Base-by-base conservation (phyloP, 92 coral and sea anemone genomes). In the Phenganax marumi region DNA sequence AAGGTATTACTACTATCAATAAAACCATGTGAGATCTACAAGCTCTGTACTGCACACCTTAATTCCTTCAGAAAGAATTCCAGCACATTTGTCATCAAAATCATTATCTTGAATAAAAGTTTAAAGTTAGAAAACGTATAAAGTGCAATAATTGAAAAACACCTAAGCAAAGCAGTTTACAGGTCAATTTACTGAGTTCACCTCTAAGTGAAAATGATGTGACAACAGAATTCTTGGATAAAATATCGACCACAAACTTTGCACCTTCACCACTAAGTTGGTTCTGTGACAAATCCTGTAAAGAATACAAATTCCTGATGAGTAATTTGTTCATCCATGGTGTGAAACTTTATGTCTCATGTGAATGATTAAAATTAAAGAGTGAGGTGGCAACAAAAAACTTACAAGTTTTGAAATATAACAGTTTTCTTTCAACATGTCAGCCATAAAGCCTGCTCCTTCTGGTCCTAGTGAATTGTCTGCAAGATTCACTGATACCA, bases 351-450 rank as follows among this genome's bases (percentile, higher is more conserved):
- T 4, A 7, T 2, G 49, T 12, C 8, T 7, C 47, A 68, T 68
- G 7, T 43, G n/a, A 24, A 2, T 9, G 57, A 10, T 19, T 0
- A n/a, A 53, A 39, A 19, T 22, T 2, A 6, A 56, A 50, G 64
- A 1, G 43, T 33, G 43, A 50, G 8, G 10, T 10, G 19, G 3
- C 17, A 24, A 12, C 6, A 11, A 10, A 52, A 50, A 7, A 77
- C 93, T 82, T 88, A 96, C 99, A 82, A 96, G 86, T 52, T 91
- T 95, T 46, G 99, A 84, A 17, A 96, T 91, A 63, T 96, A 96
- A 77, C 99, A 96, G 86, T 96, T 96, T 92, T 96, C 99, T 80
- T 91, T 87, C 22, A 96, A 86, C 99, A 96, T 96, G 73, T 96
- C 99, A 8, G 99, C 93, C 70, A 96, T 81, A 53, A 89, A 96